Evolutionary conservation across 2,888 invertebrate genomes (phyloP), one percentile per base, ranked within the genome.

Genomic region (Acanthosepion lycidas): DNA sequence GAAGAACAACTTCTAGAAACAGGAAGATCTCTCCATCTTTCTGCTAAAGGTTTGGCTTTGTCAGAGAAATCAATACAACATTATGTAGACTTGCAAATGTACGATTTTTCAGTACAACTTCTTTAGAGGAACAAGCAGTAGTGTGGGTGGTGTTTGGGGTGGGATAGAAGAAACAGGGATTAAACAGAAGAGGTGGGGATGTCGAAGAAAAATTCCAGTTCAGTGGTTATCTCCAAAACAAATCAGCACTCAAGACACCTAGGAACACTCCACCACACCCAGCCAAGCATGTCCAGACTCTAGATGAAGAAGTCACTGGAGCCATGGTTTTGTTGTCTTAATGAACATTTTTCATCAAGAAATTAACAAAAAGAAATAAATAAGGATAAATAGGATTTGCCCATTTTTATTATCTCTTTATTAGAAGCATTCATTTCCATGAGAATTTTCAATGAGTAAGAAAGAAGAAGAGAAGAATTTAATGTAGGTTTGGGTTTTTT

Each of bases 181-280:
- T 15, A 33, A 33, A n/a, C 20, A 8, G 78, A n/a, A 15, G 78
- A 33, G 78, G 33, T 78, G 12, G n/a, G 78, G n/a, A 78, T 78
- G 33, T 33, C 3, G n/a, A 78, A 78, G 6, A 78, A 78, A 78
- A n/a, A 78, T 78, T 78, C 78, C 78, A 78, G 78, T 78, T 78
- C 78, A n/a, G n/a, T 78, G 78, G 78, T 78, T 78, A 78, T 78
- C 78, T n/a, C 78, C n/a, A 78, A 78, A 78, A 78, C 78, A 78
- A 78, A 78, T 78, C 78, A 78, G n/a, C 78, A 78, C 78, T 78
- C 78, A 78, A 28, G n/a, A 78, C n/a, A 33, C 78, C 78, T 78
- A n/a, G 12, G n/a, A n/a, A 33, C 78, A n/a, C 78, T 78, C 78
- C n/a, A 33, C n/a, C 78, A 78, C 78, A n/a, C 78, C 78, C n/a